A percentile compares a stretch with the other conserved stretches of the same genome.
phyloP scores from a whole-genome alignment of 2,797 vertebrate genomes.

The Tinamus major region DNA sequence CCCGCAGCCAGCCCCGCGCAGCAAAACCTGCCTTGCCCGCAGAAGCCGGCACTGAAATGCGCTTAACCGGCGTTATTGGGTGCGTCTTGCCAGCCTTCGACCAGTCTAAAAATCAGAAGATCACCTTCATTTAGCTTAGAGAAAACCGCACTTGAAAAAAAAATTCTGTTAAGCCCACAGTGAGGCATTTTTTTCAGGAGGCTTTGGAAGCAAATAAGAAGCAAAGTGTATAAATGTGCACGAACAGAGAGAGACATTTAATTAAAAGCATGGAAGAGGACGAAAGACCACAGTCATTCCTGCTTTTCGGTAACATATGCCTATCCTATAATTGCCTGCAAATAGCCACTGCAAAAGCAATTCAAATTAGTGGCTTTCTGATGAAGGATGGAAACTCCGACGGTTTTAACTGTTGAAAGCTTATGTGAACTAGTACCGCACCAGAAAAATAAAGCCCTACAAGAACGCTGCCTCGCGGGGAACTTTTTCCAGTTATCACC shows the following conservation, averaged over 20 bases:
- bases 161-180: background rate
- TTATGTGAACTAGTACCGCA: conserved; percentile 4
- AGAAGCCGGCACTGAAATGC: background rate
- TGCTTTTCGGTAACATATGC: conserved; percentile 20
- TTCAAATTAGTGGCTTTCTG: conserved; percentile 21
- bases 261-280: conserved; percentile 55
- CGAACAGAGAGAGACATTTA: conserved; percentile 9
- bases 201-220: background rate
- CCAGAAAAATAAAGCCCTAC: background rate
- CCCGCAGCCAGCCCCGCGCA: rapidly evolving
- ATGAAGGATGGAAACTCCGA: conserved; percentile 47
- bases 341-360: conserved; percentile 51
- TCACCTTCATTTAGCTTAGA: background rate
- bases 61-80: background rate
- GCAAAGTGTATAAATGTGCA: background rate
- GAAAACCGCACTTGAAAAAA: background rate
- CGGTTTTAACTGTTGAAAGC: conserved; percentile 40
- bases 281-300: conserved; percentile 21
- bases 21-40: background rate
- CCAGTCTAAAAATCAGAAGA: background rate
- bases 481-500: conserved; percentile 72
- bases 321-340: conserved; percentile 38
- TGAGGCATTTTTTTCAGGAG: background rate
- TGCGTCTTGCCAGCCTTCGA: background rate
- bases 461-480: conserved; percentile 34